These are phyloP conservation scores for Tupaia tana DNA, from an alignment of 2,113 vertebrate genomes.

Conservation along the genomic window DNA sequence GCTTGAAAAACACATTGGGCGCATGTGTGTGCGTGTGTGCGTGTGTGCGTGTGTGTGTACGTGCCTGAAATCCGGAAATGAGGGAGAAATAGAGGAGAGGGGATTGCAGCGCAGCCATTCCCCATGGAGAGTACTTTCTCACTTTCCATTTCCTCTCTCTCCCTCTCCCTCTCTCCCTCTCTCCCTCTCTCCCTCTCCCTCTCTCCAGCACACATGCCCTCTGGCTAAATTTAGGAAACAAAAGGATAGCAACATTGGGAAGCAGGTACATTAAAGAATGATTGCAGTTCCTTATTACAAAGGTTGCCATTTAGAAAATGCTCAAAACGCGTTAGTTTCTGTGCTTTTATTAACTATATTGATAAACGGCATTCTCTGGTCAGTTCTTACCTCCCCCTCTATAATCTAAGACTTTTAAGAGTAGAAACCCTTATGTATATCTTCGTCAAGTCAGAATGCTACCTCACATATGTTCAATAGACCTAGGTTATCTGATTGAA, in stretches of 20 bases:
- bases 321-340: background rate
- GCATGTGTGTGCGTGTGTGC: too few species aligned
- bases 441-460: background rate
- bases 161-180: too few species aligned
- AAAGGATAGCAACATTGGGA: background rate
- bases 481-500: background rate
- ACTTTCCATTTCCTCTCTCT: too few species aligned
- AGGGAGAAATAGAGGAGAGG: too few species aligned
- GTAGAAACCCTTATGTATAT: background rate
- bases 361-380: background rate
- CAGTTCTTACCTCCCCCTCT: background rate
- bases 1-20: too few species aligned
- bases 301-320: background rate
- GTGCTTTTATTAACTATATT: background rate
- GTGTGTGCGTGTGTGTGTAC: too few species aligned
- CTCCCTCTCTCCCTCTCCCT: too few species aligned
- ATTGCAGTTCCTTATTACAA: background rate
- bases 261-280: background rate
- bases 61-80: too few species aligned
- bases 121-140: too few species aligned
- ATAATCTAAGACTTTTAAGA: background rate
- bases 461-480: fast-evolving
- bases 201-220: too few species aligned
- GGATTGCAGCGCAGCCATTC: too few species aligned
- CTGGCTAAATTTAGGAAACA: too few species aligned